Percentiles rank a stretch among this genome's conserved stretches.
Evolutionary conservation across 2,797 vertebrate species (phyloP).

Genomic region (Peromyscus attwateri): DNA sequence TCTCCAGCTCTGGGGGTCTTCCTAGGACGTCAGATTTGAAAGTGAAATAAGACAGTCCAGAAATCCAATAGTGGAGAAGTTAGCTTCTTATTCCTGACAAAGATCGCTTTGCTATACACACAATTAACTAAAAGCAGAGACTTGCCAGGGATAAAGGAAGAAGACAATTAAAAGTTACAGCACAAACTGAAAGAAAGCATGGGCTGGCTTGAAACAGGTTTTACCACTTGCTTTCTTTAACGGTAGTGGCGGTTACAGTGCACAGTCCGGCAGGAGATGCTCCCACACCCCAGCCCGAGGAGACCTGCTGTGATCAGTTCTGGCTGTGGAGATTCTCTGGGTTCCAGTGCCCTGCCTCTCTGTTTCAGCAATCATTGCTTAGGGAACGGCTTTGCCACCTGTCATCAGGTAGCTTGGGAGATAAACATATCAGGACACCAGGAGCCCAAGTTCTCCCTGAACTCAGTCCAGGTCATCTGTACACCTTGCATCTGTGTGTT

Average conservation of each 20-base stretch:
- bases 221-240: neutral
- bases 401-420: constrained; percentile 48
- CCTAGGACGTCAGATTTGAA: constrained; percentile 49
- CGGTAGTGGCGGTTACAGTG: neutral
- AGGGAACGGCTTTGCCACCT: constrained; percentile 57
- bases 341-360: neutral
- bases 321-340: constrained; percentile 36
- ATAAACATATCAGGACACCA: constrained; percentile 59
- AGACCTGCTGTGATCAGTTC: neutral
- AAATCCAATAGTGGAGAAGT: constrained; percentile 68
- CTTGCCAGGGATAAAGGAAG: constrained; percentile 38
- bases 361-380: neutral
- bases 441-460: neutral
- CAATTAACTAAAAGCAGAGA: constrained; percentile 67
- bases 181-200: neutral
- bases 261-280: neutral
- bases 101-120: constrained; percentile 51
- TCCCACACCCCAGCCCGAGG: neutral
- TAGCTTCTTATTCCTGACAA: constrained; percentile 52
- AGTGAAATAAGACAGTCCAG: constrained; percentile 55
- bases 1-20: constrained; percentile 27
- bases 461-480: neutral
- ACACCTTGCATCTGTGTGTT: neutral
- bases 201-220: constrained; percentile 38
- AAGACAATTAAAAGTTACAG: constrained; percentile 50